Percentiles rank a stretch among this genome's conserved stretches.
Conservation (phyloP, 1,140 invertebrate species). For the Eubasilissa regina region DNA sequence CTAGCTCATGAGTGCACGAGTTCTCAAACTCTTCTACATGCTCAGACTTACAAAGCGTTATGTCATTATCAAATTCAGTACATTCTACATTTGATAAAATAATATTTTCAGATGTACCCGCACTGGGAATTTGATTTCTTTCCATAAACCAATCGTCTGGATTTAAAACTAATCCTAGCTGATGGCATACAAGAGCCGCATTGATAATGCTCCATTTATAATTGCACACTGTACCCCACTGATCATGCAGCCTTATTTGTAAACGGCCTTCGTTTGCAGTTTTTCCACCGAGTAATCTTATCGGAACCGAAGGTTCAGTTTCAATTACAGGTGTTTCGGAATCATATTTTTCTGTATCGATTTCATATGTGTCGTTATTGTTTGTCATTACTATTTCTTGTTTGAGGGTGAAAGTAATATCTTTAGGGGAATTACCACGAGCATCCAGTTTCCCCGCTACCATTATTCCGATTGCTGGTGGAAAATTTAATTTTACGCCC, state of each 20-base stretch:
- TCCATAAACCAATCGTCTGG: constrained; percentile 93
- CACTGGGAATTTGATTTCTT: constrained; percentile 83
- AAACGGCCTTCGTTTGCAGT: constrained; percentile 84
- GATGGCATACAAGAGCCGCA: constrained; percentile 95
- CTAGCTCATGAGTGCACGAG: constrained; percentile 89
- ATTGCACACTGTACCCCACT: constrained; percentile 98
- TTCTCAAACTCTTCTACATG: constrained; percentile 86
- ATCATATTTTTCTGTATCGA: constrained; percentile 71
- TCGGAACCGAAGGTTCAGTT: constrained; percentile 75
- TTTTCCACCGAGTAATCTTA: constrained; percentile 83
- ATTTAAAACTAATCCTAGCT: constrained; percentile 93
- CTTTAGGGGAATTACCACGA: constrained; percentile 81
- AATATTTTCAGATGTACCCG: constrained; percentile 84
- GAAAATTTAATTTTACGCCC: constrained; percentile 90
- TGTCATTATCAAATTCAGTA: constrained; percentile 91
- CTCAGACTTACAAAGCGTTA: constrained; percentile 91
- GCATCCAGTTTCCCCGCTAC: constrained; percentile 93
- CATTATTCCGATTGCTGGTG: constrained; percentile 96
- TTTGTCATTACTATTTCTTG: constrained; percentile 78
- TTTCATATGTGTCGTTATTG: constrained; percentile 77
- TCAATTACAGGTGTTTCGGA: constrained; percentile 73
- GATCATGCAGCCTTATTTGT: constrained; percentile 84
- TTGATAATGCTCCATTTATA: constrained; percentile 95
- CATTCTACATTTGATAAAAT: constrained; percentile 92
- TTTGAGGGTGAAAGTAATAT: constrained; percentile 84